These are phyloP conservation scores for Myotis daubentonii DNA, from an alignment of 2,797 vertebrate species.

Conservation along the genomic window DNA sequence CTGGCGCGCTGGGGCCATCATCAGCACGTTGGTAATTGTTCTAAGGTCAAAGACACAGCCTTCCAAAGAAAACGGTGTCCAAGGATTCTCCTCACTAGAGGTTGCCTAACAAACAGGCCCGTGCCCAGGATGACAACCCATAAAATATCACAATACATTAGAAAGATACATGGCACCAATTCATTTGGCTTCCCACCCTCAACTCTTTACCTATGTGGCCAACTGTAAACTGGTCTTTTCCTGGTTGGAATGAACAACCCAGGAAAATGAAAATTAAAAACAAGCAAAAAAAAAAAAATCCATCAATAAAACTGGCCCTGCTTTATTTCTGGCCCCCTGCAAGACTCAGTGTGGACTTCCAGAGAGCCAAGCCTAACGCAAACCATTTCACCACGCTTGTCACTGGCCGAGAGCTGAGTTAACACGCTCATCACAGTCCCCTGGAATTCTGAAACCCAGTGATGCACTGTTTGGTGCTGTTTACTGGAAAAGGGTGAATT, in stretches of 20 bases:
- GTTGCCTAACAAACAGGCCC: background rate
- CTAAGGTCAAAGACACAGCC: background rate
- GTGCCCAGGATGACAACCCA: background rate
- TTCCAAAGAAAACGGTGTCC: background rate
- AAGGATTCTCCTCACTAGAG: background rate
- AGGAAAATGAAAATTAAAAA: background rate
- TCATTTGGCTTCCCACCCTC: background rate
- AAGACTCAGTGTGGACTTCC: background rate
- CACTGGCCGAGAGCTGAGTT: background rate
- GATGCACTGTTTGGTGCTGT: background rate
- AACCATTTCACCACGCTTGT: background rate
- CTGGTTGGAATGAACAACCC: background rate
- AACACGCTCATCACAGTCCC: background rate
- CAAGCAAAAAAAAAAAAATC: background rate
- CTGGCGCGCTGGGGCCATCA: fast-evolving
- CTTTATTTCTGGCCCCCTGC: background rate
- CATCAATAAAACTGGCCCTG: background rate
- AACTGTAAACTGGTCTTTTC: background rate
- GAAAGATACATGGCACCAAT: background rate
- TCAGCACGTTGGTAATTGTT: background rate
- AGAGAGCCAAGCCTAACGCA: background rate
- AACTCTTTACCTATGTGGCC: background rate
- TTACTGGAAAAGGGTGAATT: slow-evolving; percentile 3
- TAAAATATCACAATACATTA: background rate
- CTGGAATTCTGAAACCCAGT: slow-evolving; percentile 25